Percentiles rank a stretch among this genome's conserved stretches.
Evolutionary conservation across 2,797 vertebrate genomes (phyloP).

Genomic region (Falco naumanni): DNA sequence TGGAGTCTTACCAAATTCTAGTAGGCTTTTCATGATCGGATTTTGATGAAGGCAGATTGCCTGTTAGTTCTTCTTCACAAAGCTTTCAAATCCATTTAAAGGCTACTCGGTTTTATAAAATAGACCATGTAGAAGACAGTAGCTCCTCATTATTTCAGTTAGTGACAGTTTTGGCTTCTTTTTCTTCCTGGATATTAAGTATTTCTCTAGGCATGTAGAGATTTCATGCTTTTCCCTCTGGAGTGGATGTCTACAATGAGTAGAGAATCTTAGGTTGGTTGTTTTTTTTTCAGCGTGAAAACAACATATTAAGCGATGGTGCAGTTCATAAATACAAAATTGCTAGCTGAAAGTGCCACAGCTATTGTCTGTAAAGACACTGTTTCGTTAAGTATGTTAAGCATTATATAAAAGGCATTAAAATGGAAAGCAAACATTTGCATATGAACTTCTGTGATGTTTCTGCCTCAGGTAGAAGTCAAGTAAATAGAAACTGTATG

Average conservation of each 20-base stretch:
- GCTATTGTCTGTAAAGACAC: neutral
- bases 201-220: neutral
- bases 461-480: neutral
- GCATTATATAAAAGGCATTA: neutral
- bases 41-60: neutral
- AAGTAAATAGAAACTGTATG: neutral
- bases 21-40: neutral
- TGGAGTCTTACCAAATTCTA: neutral
- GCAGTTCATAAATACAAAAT: neutral
- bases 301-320: neutral
- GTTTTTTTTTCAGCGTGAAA: neutral
- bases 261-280: neutral
- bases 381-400: neutral
- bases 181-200: neutral
- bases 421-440: neutral
- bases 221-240: neutral
- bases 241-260: neutral
- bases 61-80: neutral
- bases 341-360: neutral
- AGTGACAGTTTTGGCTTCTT: neutral
- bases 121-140: neutral
- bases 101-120: neutral
- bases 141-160: neutral
- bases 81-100: neutral
- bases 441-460: neutral